phyloP scores from a whole-genome alignment of 2,797 vertebrate genomes.

The Gymnothorax javanicus region DNA sequence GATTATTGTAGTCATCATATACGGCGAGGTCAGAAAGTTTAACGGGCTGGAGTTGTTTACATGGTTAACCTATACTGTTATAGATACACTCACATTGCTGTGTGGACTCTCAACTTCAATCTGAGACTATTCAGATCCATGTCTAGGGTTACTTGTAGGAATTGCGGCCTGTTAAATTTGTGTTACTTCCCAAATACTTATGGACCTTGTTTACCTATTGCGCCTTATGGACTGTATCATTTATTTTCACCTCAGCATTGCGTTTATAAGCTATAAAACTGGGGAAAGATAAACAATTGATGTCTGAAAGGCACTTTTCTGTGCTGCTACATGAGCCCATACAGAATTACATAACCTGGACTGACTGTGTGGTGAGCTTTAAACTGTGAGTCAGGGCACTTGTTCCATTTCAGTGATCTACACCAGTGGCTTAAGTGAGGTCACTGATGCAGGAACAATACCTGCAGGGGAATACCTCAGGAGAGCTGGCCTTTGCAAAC shows the following conservation, averaged over 20 bases:
- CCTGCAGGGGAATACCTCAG: constrained; percentile 12
- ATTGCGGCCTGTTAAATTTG: too few relatives aligned
- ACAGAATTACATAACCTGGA: background rate
- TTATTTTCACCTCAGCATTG: background rate
- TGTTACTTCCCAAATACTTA: too few relatives aligned
- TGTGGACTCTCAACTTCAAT: too few relatives aligned
- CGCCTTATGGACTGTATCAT: background rate
- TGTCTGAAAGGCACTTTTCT: background rate
- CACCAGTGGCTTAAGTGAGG: background rate
- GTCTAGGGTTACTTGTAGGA: too few relatives aligned
- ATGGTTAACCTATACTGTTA: too few relatives aligned
- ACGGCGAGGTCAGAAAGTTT: too few relatives aligned
- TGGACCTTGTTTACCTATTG: too few relatives aligned
- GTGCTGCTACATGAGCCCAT: background rate
- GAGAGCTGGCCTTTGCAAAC: background rate
- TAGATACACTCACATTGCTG: too few relatives aligned
- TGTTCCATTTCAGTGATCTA: constrained; percentile 6
- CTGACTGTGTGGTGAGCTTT: constrained; percentile 22
- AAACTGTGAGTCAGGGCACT: background rate
- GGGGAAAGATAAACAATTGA: too few relatives aligned
- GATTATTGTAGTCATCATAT: background rate
- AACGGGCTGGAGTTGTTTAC: too few relatives aligned
- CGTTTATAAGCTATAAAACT: background rate
- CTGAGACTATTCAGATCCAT: too few relatives aligned
- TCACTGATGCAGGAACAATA: constrained; percentile 9